A percentile compares a stretch with the other conserved stretches of the same genome.
Evolutionary conservation across 2,797 vertebrate genomes (phyloP).

Genomic region (Octomys mimax): DNA sequence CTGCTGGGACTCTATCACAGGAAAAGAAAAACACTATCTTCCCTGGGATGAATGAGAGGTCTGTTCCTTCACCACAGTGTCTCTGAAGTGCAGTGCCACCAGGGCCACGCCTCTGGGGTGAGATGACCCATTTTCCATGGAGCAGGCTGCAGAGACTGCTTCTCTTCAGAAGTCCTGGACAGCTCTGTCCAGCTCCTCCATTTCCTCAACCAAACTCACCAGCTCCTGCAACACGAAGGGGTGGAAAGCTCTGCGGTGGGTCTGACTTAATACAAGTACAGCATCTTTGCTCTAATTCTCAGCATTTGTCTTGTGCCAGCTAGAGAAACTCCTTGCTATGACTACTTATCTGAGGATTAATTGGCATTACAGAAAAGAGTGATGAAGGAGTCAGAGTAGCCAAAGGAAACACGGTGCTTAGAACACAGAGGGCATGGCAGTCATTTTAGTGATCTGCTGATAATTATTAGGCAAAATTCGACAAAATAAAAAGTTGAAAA

Average conservation of each 20-base stretch:
- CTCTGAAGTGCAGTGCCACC: constrained; percentile 69
- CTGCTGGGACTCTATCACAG: constrained; percentile 74
- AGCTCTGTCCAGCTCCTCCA: constrained; percentile 1
- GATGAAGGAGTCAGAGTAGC: not conserved
- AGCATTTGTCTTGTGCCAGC: not conserved
- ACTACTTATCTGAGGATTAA: not conserved
- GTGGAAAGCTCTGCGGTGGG: constrained; percentile 68
- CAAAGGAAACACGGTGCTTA: not conserved
- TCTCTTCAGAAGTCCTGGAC: not conserved
- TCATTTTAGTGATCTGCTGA: not conserved
- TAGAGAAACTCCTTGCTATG: not conserved
- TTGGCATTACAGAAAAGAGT: not conserved
- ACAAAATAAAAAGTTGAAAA: not conserved
- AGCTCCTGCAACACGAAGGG: constrained; percentile 49
- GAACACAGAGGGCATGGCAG: not conserved
- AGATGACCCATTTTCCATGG: constrained; percentile 75
- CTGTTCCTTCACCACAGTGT: constrained; percentile 68
- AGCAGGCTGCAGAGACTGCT: constrained; percentile 62
- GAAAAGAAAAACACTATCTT: constrained; percentile 84
- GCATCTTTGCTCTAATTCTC: not conserved
- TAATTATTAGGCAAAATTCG: not conserved
- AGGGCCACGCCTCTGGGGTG: constrained; percentile 57
- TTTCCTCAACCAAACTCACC: constrained; percentile 63
- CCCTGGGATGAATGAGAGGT: constrained; percentile 68
- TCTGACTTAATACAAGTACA: constrained; percentile 9